Percentiles rank a stretch among this genome's conserved stretches.
phyloP scores from a whole-genome alignment of 2,113 vertebrate species.

The Reinhardtius hippoglossoides region DNA sequence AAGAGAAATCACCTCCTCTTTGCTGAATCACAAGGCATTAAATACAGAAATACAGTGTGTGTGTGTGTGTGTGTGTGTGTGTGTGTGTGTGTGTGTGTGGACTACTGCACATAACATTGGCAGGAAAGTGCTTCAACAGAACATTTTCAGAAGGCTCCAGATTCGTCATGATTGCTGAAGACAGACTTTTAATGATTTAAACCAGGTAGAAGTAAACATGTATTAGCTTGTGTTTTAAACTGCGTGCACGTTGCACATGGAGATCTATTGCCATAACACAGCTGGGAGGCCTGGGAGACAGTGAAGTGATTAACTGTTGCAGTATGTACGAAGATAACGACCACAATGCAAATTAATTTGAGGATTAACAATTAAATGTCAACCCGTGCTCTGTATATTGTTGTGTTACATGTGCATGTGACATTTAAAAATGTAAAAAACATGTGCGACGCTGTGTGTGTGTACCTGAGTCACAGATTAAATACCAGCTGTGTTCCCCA shows the following conservation, averaged over 20 bases:
- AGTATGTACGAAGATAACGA: not conserved
- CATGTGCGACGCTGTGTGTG: not conserved
- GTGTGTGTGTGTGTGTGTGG: not conserved
- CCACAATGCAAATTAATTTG: not conserved
- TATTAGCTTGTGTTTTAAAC: not conserved
- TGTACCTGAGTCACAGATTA: slow-evolving; percentile 53
- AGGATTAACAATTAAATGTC: too few species aligned
- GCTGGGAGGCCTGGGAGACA: not conserved
- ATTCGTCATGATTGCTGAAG: not conserved
- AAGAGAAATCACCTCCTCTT: slow-evolving; percentile 24
- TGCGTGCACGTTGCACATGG: not conserved
- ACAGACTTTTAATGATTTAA: not conserved
- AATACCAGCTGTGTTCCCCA: slow-evolving; percentile 63
- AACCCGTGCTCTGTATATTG: too few species aligned
- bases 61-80: not conserved
- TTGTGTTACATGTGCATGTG: not conserved
- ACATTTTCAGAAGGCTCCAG: slow-evolving; percentile 14
- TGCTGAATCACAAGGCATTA: slow-evolving; percentile 19
- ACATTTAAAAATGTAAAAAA: not conserved
- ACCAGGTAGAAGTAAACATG: not conserved
- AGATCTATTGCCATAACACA: not conserved
- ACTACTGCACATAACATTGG: not conserved
- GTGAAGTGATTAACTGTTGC: not conserved
- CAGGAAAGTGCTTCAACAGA: not conserved
- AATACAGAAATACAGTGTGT: slow-evolving; percentile 8